Percentiles rank a stretch among this genome's conserved stretches.
Conservation (phyloP, 2,113 vertebrate species). For the Melospiza melodia region DNA sequence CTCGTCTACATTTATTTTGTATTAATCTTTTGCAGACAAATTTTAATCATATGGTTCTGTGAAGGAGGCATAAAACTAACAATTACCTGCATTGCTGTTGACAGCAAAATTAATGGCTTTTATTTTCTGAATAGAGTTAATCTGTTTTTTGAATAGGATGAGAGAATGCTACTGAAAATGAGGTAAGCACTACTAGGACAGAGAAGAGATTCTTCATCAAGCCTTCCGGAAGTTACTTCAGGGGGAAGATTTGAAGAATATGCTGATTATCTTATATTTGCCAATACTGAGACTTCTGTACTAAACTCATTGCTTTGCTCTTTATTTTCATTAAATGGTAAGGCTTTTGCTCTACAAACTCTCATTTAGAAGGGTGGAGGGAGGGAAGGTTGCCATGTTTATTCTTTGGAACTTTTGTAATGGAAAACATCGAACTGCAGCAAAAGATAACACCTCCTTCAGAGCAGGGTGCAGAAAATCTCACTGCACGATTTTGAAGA, state of each 20-base stretch:
- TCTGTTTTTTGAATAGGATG: neutral
- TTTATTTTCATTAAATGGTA: neutral
- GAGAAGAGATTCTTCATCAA: neutral
- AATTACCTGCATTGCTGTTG: conserved; percentile 18
- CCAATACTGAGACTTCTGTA: neutral
- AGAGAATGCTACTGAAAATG: neutral
- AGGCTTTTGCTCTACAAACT: neutral
- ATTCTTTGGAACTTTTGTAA: neutral
- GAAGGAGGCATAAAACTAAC: conserved; percentile 9
- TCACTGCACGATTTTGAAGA: neutral
- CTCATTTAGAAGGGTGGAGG: neutral
- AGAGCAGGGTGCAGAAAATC: neutral
- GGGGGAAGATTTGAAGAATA: neutral
- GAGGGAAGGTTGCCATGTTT: fast-evolving
- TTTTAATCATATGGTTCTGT: conserved; percentile 18
- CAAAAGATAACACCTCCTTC: neutral
- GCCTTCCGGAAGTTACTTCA: neutral
- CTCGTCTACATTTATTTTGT: neutral
- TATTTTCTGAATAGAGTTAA: conserved; percentile 18
- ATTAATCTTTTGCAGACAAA: neutral
- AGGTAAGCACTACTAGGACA: neutral
- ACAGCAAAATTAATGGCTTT: conserved; percentile 18
- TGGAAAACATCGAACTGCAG: neutral
- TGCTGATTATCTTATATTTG: neutral
- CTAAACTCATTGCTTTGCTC: neutral